phyloP scores from a whole-genome alignment of 2,113 vertebrate genomes.

The Melierax canorus region DNA sequence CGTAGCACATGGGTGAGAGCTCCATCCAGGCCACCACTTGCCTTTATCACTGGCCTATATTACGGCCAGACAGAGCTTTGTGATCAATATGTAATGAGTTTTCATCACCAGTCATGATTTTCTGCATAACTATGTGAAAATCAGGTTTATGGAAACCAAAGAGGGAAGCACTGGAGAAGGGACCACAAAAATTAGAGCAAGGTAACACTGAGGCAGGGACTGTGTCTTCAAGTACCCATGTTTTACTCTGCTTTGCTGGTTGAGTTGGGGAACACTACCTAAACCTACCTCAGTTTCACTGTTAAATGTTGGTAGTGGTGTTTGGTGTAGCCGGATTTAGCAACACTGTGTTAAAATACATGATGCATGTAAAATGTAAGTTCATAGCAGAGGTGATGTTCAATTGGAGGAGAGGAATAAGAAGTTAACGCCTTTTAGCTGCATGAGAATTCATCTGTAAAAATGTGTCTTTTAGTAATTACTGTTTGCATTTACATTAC shows the following conservation, averaged over 20 bases:
- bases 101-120: neutral
- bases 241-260: neutral
- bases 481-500: neutral
- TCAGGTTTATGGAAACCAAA: neutral
- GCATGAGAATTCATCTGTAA: neutral
- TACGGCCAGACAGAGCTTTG: neutral
- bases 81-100: neutral
- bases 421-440: neutral
- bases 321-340: neutral
- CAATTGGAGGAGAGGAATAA: neutral
- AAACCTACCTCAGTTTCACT: neutral
- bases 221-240: neutral
- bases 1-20: neutral
- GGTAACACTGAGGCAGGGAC: neutral
- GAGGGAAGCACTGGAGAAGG: neutral
- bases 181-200: neutral
- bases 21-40: neutral
- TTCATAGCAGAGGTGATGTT: neutral
- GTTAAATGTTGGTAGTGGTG: neutral
- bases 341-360: neutral
- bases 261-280: neutral
- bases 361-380: neutral
- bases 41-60: neutral
- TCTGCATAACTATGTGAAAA: neutral
- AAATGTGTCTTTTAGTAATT: neutral